Base-by-base conservation (phyloP, 2,113 vertebrate species). In the Pteruthius melanotis region DNA sequence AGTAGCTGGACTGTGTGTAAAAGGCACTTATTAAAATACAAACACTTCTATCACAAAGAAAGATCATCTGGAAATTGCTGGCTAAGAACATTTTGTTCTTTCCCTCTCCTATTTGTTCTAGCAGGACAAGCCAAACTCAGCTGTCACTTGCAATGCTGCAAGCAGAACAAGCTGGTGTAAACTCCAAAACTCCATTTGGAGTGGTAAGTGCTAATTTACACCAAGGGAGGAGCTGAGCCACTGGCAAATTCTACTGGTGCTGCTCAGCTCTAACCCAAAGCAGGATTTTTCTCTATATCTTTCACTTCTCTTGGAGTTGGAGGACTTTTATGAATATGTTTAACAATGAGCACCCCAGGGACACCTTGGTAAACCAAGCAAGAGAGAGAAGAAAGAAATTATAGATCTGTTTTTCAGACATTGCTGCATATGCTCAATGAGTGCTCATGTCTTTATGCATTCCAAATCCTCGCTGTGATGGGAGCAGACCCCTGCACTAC, bases 351-450 rank as follows among this genome's bases (percentile, higher is more conserved):
- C 57, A 45, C 92, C 86, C 94, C 45, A 61, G 92, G 65, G 94
- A 94, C 60, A 78, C 61, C 80, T 91, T 47, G 90, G 83, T 94
- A 97, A 97, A 95, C 94, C 80, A 87, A 96, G 94, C 56, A 82
- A 87, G 65, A 82, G 83, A 42, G 60, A 94, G 83, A 94, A 96
- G 93, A 96, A 96, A 95, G 90, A 87, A 90, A 89, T 88, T 87
- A 96, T 72, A 92, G 93, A 95, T 96, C 86, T 96, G 76, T 89
- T 97, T 96, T 94, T 49, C 93, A 97, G 90, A 23, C 65, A 31
- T 86, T 68, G 18, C 64, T 49, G 57, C 31, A 11, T 86, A 68
- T 53, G 60, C 83, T 81, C 56, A 66, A 39, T 15, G 75, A 83
- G 71, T 33, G 75, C 78, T 86, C 27, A 2, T 24, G 65, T 40